Evolutionary conservation across 2,888 invertebrate genomes (phyloP).

Genomic region (Rhodophaea formosa): DNA sequence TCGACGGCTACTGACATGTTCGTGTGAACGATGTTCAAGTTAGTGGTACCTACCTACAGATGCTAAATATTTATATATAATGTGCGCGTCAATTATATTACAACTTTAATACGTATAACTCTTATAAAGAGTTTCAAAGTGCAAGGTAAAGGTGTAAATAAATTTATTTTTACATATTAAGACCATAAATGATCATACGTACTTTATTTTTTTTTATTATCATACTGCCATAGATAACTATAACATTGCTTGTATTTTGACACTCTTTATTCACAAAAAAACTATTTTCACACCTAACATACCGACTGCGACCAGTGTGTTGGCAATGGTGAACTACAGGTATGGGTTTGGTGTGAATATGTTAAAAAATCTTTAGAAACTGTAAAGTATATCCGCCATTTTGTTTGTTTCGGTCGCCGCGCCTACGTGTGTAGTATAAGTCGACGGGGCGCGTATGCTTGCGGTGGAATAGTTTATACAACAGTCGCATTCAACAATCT

Average conservation of each 20-base stretch:
- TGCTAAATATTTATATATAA: neutral
- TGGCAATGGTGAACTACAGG: too few species aligned
- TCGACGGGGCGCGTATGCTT: neutral
- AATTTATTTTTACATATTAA: neutral
- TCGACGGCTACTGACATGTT: neutral
- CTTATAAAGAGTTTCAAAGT: slow-evolving; percentile 2
- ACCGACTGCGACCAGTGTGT: too few species aligned
- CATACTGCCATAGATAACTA: slow-evolving; percentile 6
- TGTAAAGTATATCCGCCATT: neutral
- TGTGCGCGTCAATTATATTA: slow-evolving; percentile 6
- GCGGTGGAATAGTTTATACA: neutral
- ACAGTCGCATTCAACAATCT: neutral
- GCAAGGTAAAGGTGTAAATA: neutral
- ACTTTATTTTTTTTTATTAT: neutral
- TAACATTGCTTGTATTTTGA: neutral
- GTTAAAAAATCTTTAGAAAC: too few species aligned
- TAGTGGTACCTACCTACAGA: neutral
- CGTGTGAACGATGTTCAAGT: neutral
- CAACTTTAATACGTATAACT: too few species aligned
- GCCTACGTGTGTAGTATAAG: neutral
- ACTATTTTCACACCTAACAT: neutral
- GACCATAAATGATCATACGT: neutral
- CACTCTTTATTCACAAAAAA: neutral
- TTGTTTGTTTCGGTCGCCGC: neutral
- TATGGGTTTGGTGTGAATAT: too few species aligned